Base-by-base conservation (phyloP, 2,888 invertebrate species). In the Trissolcus japonicus region DNA sequence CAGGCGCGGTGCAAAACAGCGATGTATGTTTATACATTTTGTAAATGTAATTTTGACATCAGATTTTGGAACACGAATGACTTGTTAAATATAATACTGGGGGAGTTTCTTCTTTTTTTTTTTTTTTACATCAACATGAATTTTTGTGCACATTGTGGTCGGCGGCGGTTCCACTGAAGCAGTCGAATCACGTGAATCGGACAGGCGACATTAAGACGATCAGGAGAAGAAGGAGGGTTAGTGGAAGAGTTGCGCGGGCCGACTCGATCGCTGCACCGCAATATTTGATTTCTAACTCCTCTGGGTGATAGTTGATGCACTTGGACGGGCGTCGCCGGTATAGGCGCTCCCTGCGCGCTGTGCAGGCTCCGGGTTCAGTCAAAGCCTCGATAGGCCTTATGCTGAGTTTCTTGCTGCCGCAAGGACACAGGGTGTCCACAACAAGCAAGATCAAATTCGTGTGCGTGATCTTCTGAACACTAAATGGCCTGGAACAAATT, bases 251-350 rank as follows among this genome's bases (percentile, higher is more conserved):
- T 29, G 55, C 35, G 53, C 17, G 29, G 74, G 60, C 19, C 65
- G 65, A 54, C 65, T 63, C 43, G 46, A 41, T 63, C 46, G 76
- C 67, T 29, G 69, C 79, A 51, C 89, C 89, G 80, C 90, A 90
- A 59, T 85, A 85, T 79, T 89, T 89, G 71, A 90, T 90, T 79
- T 90, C 90, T 85, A 89, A 86, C 80, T 90, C 95, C 91, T 96
- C 95, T 4, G 96, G 96, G 89, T 96, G 96, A 89, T 96, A 96
- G 81, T 95, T 96, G 88, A 95, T 94, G 90, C 96, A 96, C 87
- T 94, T 94, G 84, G 93, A 92, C 60, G 94, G 94, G 80, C 95
- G 91, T 76, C 94, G 93, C 74, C 95, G 92, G 85, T 94, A 94
- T 83, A 94, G 91, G 80, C 92, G 92, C 87, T 93, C 93, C 84